phyloP scores from a whole-genome alignment of 2,797 vertebrate genomes.

The Danio kyathit region DNA sequence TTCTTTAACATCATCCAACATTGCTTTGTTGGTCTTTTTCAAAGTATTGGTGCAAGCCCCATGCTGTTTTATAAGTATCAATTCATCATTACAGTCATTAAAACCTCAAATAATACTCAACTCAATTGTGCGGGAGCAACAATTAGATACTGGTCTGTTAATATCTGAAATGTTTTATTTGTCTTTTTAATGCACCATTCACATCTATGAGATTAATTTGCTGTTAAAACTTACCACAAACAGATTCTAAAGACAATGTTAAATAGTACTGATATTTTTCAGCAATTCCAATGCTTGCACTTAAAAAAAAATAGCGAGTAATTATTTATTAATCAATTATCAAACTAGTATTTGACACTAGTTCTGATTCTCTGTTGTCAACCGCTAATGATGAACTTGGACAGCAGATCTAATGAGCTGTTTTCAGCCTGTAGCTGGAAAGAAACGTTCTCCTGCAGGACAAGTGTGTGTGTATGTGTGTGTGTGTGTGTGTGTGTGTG shows the following conservation, averaged over 20 bases:
- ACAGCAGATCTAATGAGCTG: slow-evolving; percentile 13
- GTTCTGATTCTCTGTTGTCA: neutral
- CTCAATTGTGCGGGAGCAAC: too few relatives aligned
- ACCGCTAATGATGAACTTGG: slow-evolving; percentile 26
- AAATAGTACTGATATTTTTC: neutral
- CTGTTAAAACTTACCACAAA: neutral
- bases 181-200: neutral
- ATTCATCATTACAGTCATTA: too few relatives aligned
- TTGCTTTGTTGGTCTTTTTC: too few relatives aligned
- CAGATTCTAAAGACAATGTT: neutral
- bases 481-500: slow-evolving; percentile 10
- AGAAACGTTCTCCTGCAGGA: neutral
- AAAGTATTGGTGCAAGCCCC: too few relatives aligned
- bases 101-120: too few relatives aligned
- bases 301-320: neutral
- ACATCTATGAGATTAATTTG: neutral
- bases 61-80: too few relatives aligned
- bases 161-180: too few relatives aligned
- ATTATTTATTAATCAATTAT: neutral
- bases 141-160: too few relatives aligned
- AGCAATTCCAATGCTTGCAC: neutral
- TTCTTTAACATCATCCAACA: too few relatives aligned
- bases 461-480: slow-evolving; percentile 5
- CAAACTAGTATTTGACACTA: neutral
- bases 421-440: slow-evolving; percentile 1